Conservation (phyloP, 2,113 vertebrate species). For the Callospermophilus lateralis region DNA sequence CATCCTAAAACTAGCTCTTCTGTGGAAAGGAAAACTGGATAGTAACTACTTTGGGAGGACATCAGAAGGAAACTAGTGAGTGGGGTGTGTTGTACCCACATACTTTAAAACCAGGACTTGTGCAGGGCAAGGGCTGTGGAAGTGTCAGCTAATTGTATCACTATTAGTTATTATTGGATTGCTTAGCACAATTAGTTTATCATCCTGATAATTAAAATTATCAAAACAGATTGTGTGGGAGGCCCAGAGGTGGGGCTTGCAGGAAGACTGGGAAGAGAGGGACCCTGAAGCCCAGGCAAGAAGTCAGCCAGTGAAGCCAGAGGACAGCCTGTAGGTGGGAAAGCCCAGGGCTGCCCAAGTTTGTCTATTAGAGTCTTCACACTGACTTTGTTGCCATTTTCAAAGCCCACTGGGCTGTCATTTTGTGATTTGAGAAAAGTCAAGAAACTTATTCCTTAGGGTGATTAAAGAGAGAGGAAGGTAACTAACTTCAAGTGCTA, state of each 20-base stretch:
- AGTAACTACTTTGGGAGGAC: not conserved
- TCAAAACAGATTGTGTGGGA: not conserved
- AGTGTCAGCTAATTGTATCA: not conserved
- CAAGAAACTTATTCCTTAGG: not conserved
- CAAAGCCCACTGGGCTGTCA: not conserved
- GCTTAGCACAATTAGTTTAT: not conserved
- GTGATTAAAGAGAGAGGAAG: not conserved
- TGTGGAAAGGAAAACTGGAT: not conserved
- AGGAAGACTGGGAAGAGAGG: not conserved
- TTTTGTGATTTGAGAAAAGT: not conserved
- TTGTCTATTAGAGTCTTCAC: not conserved
- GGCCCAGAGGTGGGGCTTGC: not conserved
- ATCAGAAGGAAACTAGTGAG: no score
- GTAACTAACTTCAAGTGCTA: not conserved
- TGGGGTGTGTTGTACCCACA: no score
- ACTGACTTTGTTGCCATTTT: not conserved
- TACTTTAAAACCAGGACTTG: no score
- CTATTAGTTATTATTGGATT: not conserved
- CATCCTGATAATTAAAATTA: not conserved
- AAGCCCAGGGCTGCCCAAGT: not conserved
- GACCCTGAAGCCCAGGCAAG: not conserved
- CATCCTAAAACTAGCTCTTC: not conserved
- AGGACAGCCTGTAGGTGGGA: not conserved
- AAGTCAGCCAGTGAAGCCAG: not conserved
- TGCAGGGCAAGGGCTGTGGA: not conserved